These are phyloP conservation scores for Creontiades dilutus DNA, from an alignment of 2,888 invertebrate genomes.

Conservation along the genomic window DNA sequence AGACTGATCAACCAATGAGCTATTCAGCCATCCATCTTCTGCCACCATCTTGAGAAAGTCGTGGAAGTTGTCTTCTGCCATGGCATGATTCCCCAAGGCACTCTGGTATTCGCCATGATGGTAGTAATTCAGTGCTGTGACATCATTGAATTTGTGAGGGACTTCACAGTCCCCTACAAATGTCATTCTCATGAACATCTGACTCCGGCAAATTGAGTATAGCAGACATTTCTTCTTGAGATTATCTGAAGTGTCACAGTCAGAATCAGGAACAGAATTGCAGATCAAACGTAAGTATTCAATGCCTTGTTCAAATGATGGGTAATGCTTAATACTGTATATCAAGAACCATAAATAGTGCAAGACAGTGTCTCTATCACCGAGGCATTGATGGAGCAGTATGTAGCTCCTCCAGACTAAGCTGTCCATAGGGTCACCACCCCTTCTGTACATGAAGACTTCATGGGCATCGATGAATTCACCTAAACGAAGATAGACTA, in stretches of 20 bases:
- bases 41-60: conserved; percentile 46
- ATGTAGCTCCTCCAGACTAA: conserved; percentile 65
- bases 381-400: conserved; percentile 61
- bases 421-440: conserved; percentile 64
- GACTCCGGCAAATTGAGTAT: conserved; percentile 26
- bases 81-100: background rate
- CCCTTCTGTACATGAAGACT: conserved; percentile 57
- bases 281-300: conserved; percentile 54
- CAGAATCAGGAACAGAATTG: background rate
- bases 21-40: background rate
- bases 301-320: conserved; percentile 62
- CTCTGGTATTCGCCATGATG: conserved; percentile 39
- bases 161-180: conserved; percentile 60
- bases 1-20: conserved; percentile 4
- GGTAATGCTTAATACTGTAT: conserved; percentile 66
- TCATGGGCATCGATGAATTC: conserved; percentile 59
- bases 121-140: conserved; percentile 59
- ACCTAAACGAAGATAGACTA: conserved; percentile 56
- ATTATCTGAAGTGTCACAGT: background rate
- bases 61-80: conserved; percentile 47
- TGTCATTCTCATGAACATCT: conserved; percentile 54
- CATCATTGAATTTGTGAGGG: conserved; percentile 49
- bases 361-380: conserved; percentile 55
- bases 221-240: conserved; percentile 57
- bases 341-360: conserved; percentile 61